phyloP scores from a whole-genome alignment of 2,113 vertebrate genomes.

The Psammodynastes pulverulentus region DNA sequence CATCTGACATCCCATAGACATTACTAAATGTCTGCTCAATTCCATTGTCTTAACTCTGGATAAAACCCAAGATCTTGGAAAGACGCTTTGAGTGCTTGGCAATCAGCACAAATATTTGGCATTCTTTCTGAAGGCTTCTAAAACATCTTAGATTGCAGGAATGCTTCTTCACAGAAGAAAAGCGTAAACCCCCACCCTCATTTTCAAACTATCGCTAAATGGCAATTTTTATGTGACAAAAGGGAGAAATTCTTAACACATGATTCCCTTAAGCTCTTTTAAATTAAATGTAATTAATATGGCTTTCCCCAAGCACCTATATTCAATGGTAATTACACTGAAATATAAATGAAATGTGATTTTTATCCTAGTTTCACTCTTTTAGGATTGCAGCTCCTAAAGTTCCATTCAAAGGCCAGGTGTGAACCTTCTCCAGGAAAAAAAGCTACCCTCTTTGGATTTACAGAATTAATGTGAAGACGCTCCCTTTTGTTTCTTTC shows the following conservation, averaged over 20 bases:
- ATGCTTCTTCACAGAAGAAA: background rate
- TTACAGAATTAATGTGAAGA: background rate
- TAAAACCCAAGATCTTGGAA: background rate
- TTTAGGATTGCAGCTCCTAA: background rate
- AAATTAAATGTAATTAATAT: background rate
- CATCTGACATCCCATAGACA: background rate
- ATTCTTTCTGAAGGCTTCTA: background rate
- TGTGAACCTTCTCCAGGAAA: background rate
- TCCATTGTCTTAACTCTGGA: background rate
- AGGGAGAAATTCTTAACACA: background rate
- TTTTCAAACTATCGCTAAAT: background rate
- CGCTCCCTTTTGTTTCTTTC: background rate
- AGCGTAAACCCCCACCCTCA: background rate
- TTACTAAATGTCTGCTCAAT: background rate
- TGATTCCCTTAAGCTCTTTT: background rate
- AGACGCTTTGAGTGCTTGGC: background rate
- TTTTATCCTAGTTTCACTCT: background rate
- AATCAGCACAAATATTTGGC: background rate
- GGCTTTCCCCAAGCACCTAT: background rate
- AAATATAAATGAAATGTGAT: background rate
- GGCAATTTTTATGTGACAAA: background rate
- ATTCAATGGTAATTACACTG: background rate
- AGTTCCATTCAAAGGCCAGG: background rate
- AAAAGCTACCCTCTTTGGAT: background rate
- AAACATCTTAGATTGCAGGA: fast-evolving